Base-by-base conservation (phyloP, 2,113 vertebrate genomes). In the Euleptes europaea region DNA sequence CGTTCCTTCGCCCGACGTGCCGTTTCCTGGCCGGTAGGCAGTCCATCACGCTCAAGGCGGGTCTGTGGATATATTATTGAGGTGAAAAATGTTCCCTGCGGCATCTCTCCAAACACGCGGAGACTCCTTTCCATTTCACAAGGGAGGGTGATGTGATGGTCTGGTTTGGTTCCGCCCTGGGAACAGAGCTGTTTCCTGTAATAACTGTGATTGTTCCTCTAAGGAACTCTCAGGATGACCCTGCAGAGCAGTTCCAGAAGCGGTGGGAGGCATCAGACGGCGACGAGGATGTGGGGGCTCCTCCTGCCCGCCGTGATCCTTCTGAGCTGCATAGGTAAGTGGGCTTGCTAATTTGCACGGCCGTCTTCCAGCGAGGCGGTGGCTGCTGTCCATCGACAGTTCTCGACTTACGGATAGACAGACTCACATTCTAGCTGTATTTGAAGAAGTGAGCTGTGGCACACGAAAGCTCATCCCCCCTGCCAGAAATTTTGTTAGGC, bases 261-360 rank as follows among this genome's bases (percentile, higher is more conserved):
- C 11, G 10, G 28, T 14, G 2, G 42, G 65, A 35, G 1, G 0
- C 40, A 0, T 35, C 7, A 6, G 2, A 51, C 12, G 3, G 19
- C 7, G 2, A 9, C 4, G 21, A 83, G 42, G 40, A 63, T 65
- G 38, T 2, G 54, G 3, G 23, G 0, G 9, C 38, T 80, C 15
- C 42, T 74, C 2, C 42, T 80, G 44, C 35, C 40, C 1, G 15
- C 42, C 4, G 33, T 35, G 15, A 2, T 51, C 9, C 57, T 86
- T 49, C 77, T 51, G n/a, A 66, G 23, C 19, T 44, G n/a, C 21
- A 8, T 9, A 47, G 84, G 84, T 86, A 74, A 67, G 77, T 51
- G 4, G 6, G 19, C 26, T 38, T 14, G 1, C 23, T 17, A 11
- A 63, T 23, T 26, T 35, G 3, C 4, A 35, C 4, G 15, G 38